Percentiles rank a stretch among this genome's conserved stretches.
These are phyloP conservation scores for Brachionus koreanus DNA, from an alignment of 1,140 invertebrate species.

Conservation along the genomic window DNA sequence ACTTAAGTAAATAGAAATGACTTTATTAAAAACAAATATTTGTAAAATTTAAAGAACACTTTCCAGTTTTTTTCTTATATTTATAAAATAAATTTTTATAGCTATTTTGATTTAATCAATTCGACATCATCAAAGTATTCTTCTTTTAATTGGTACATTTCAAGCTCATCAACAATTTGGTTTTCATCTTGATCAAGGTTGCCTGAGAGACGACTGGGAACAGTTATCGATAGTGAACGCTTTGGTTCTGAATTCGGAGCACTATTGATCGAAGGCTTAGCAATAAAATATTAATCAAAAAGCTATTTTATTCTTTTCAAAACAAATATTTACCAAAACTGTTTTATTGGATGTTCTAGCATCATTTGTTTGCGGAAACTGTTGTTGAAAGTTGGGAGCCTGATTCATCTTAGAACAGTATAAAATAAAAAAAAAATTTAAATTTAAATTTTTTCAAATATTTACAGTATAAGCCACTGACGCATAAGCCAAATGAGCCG, in stretches of 20 bases:
- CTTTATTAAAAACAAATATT: slow-evolving; percentile 46
- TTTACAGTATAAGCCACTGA: slow-evolving; percentile 43
- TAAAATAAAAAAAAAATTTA: not conserved
- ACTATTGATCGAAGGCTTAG: slow-evolving; percentile 25
- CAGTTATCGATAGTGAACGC: not conserved
- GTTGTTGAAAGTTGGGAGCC: slow-evolving; percentile 4
- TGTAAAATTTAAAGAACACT: not conserved
- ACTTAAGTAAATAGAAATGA: slow-evolving; percentile 43
- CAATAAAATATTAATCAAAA: not conserved
- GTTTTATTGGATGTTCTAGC: slow-evolving; percentile 13
- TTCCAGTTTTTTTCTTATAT: not conserved
- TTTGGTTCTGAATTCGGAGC: not conserved
- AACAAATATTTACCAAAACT: slow-evolving; percentile 32
- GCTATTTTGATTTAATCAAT: not conserved
- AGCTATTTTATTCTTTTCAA: not conserved
- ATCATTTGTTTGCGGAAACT: slow-evolving; percentile 33
- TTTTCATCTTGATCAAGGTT: slow-evolving; percentile 15
- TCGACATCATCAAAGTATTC: slow-evolving; percentile 25
- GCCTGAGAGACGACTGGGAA: not conserved
- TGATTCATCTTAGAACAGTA: slow-evolving; percentile 29
- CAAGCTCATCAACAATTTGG: not conserved
- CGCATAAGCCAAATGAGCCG: slow-evolving; percentile 52
- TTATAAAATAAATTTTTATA: not conserved
- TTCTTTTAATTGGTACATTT: slow-evolving; percentile 25
- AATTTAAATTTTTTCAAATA: not conserved